phyloP scores from a whole-genome alignment of 2,888 invertebrate genomes.

The Monopis laevigella region DNA sequence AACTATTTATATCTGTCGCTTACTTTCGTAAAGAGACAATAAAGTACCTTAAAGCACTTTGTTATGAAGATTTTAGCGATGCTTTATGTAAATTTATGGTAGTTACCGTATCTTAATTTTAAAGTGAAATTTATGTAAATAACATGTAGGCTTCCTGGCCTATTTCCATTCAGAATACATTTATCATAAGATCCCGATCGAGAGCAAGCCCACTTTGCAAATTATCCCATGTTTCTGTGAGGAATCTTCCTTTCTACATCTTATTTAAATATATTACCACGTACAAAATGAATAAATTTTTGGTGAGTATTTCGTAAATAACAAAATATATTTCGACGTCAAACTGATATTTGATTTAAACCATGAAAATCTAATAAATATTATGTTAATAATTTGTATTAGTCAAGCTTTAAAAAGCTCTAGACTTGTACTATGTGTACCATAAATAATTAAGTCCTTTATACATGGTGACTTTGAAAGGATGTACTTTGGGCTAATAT shows the following conservation, averaged over 20 bases:
- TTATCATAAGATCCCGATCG: slow-evolving; percentile 47
- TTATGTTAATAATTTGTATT: too few species aligned
- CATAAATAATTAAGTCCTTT: too few species aligned
- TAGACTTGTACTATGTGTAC: too few species aligned
- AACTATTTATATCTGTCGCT: too few species aligned
- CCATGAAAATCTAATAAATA: too few species aligned
- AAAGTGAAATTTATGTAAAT: slow-evolving; percentile 54
- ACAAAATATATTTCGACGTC: too few species aligned
- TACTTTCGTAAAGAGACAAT: too few species aligned
- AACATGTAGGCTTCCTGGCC: slow-evolving; percentile 32
- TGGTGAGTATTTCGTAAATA: too few species aligned
- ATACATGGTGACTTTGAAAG: too few species aligned
- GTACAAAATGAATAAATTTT: background rate
- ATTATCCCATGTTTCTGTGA: slow-evolving; percentile 23
- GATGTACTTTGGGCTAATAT: too few species aligned
- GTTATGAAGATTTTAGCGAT: background rate
- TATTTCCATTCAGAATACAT: slow-evolving; percentile 39
- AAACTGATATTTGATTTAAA: too few species aligned
- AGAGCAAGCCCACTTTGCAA: slow-evolving; percentile 39
- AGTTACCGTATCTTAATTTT: slow-evolving; percentile 30
- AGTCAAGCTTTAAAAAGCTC: too few species aligned
- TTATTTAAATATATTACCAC: slow-evolving; percentile 35
- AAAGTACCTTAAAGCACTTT: background rate
- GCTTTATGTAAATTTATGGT: slow-evolving; percentile 9
- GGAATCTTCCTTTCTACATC: slow-evolving; percentile 25